Evolutionary conservation across 2,888 invertebrate genomes (phyloP).

Genomic region (Machimus rusticus): DNA sequence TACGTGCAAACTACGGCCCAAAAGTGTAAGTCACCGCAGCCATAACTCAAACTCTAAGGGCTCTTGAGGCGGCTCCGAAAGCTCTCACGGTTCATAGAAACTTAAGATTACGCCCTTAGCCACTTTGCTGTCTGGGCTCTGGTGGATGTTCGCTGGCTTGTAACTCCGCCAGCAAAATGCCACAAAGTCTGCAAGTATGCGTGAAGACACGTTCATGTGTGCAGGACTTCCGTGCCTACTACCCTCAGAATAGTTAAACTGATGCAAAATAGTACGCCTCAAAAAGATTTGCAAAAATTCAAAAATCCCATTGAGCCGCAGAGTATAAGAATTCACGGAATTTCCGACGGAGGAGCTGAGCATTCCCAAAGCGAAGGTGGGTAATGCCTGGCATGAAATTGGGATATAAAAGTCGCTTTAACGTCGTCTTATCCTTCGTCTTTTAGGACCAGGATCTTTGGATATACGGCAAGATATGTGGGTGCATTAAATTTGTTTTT

Average conservation of each 20-base stretch:
- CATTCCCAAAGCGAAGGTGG: not conserved
- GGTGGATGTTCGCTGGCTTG: not conserved
- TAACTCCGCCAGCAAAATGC: not conserved
- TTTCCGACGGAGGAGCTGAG: not conserved
- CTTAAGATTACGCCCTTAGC: slow-evolving; percentile 8
- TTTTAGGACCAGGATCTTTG: slow-evolving; percentile 14
- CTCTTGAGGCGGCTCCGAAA: not conserved
- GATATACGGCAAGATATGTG: not conserved
- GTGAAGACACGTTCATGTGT: not conserved
- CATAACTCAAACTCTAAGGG: not conserved
- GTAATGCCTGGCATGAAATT: slow-evolving; percentile 38
- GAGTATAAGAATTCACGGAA: not conserved
- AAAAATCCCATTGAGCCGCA: not conserved
- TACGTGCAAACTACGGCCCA: not conserved
- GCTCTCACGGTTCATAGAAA: not conserved
- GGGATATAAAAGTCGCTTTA: slow-evolving; percentile 44
- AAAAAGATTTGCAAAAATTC: not conserved
- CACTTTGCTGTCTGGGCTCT: not conserved
- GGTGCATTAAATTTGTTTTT: not conserved
- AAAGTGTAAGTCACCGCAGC: not conserved
- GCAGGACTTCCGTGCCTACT: not conserved
- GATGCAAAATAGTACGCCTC: not conserved
- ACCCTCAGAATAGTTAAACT: not conserved
- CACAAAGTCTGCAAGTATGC: not conserved
- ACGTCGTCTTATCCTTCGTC: slow-evolving; percentile 41